phyloP scores from a whole-genome alignment of 2,888 invertebrate genomes.

The Eudasyphora cyanicolor region DNA sequence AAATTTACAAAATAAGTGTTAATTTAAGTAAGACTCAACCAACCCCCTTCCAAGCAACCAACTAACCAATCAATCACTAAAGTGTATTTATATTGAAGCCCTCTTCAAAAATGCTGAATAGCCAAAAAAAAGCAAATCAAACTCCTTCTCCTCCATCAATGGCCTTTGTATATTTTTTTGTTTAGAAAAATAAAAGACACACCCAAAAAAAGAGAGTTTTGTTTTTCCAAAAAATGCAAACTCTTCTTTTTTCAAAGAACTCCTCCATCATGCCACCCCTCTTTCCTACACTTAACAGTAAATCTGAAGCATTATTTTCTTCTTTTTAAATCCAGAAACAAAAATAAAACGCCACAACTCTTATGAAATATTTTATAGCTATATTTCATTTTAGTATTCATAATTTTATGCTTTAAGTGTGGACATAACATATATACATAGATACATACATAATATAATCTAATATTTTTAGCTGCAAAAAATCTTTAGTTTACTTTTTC shows the following conservation, averaged over 20 bases:
- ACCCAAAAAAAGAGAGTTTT: slow-evolving; percentile 54
- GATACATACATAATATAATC: too few species aligned
- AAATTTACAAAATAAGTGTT: slow-evolving; percentile 52
- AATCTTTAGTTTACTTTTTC: slow-evolving; percentile 8
- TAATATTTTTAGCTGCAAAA: background rate
- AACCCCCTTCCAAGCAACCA: background rate
- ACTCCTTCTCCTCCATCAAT: background rate
- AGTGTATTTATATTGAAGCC: background rate
- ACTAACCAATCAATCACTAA: too few species aligned
- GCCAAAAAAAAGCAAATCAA: background rate
- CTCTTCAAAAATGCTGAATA: too few species aligned
- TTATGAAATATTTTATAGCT: background rate
- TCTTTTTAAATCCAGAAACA: too few species aligned
- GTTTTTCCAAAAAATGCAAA: slow-evolving; percentile 41
- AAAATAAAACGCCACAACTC: too few species aligned
- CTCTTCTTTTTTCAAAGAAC: slow-evolving; percentile 45
- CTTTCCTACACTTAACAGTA: background rate
- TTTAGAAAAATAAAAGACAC: background rate
- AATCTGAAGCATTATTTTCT: background rate
- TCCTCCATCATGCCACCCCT: background rate
- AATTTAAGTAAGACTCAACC: slow-evolving; percentile 39
- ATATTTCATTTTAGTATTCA: slow-evolving; percentile 6
- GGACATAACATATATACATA: background rate
- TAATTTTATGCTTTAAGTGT: background rate
- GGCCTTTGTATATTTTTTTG: slow-evolving; percentile 6